Conservation (phyloP, 2,113 vertebrate species). For the Phodopus roborovskii region DNA sequence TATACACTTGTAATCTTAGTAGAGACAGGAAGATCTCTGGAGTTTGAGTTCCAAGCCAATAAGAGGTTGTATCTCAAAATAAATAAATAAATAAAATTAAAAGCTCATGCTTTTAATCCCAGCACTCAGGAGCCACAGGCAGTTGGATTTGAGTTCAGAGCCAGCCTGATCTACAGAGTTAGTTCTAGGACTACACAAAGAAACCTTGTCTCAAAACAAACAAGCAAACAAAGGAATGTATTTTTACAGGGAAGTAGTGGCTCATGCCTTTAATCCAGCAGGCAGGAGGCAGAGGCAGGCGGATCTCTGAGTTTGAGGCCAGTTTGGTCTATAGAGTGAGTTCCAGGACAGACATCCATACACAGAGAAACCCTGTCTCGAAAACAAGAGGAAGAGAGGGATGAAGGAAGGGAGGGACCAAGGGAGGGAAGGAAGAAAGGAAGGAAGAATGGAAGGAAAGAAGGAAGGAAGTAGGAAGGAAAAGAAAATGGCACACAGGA, state of each 20-base stretch:
- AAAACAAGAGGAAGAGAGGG: not conserved
- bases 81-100: not conserved
- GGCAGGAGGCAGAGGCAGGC: too few relatives aligned
- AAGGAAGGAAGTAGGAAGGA: not conserved
- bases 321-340: not conserved
- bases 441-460: too few relatives aligned
- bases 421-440: not conserved
- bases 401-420: not conserved
- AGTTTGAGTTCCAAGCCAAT: not conserved
- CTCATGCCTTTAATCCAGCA: too few relatives aligned
- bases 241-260: too few relatives aligned
- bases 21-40: not conserved
- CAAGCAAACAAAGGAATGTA: too few relatives aligned
- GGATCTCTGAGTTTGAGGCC: not conserved
- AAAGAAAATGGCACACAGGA: not conserved
- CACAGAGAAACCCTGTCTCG: not conserved
- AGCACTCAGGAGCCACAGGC: not conserved
- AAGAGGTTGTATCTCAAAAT: not conserved
- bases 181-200: too few relatives aligned
- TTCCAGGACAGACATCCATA: not conserved
- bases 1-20: not conserved
- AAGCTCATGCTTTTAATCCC: not conserved
- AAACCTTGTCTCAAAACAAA: too few relatives aligned
- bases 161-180: too few relatives aligned
- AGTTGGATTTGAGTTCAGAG: not conserved